Conservation (phyloP, 2,113 vertebrate species). For the Pristiophorus japonicus region DNA sequence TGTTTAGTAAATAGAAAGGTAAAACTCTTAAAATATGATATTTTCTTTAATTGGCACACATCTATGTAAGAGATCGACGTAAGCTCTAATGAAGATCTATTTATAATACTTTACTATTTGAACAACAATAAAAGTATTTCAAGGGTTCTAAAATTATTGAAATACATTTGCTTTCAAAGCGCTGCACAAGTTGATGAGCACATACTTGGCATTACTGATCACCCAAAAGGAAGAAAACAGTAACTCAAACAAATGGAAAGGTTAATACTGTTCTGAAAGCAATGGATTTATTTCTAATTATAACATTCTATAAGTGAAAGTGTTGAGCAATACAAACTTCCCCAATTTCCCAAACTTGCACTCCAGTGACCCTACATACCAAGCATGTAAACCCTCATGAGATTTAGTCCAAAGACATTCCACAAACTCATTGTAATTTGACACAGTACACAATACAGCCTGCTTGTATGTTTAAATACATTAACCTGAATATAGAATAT, state of each 20-base stretch:
- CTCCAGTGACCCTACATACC: not conserved
- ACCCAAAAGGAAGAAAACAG: not conserved
- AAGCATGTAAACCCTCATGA: not conserved
- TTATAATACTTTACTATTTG: not conserved
- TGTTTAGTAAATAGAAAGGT: not conserved
- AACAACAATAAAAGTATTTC: not conserved
- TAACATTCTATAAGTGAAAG: not conserved
- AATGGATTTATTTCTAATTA: not conserved
- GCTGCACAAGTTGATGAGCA: not conserved
- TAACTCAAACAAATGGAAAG: not conserved
- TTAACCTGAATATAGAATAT: not conserved
- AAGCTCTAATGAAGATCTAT: not conserved
- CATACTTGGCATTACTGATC: not conserved
- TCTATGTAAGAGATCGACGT: not conserved
- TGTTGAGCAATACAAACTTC: not conserved
- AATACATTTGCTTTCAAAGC: not conserved
- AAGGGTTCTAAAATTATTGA: not conserved
- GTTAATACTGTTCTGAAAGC: not conserved
- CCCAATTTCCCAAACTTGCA: not conserved
- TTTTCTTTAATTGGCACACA: not conserved
- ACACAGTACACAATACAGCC: not conserved
- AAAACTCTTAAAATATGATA: not conserved
- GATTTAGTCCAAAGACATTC: not conserved
- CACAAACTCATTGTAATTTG: slow-evolving; percentile 22
- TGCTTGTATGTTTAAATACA: not conserved